phyloP scores from a whole-genome alignment of 2,113 vertebrate species.

The Genyomyrus donnyi region DNA sequence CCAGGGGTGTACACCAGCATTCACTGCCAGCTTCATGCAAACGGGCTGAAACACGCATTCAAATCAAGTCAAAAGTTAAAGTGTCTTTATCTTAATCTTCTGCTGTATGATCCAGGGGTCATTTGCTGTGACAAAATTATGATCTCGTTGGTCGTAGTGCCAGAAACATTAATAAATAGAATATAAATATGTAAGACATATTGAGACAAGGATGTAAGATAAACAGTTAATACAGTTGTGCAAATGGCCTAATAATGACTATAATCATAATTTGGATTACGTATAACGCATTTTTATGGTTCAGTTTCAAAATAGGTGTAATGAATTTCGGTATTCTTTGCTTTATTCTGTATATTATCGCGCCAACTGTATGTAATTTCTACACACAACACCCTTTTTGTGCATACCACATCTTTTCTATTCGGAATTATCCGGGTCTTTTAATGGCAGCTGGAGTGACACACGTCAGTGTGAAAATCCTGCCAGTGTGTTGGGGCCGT shows the following conservation, averaged over 20 bases:
- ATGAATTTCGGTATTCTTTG: background rate
- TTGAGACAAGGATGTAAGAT: background rate
- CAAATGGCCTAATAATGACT: background rate
- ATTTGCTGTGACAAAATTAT: background rate
- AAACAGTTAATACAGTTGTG: background rate
- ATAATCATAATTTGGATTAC: background rate
- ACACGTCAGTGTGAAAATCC: background rate
- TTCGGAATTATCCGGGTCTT: background rate
- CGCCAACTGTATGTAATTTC: background rate
- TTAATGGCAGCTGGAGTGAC: background rate
- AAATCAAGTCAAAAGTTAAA: background rate
- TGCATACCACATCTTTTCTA: background rate
- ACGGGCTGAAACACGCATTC: background rate
- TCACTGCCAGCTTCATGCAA: background rate
- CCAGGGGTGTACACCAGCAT: background rate
- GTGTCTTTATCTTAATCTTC: background rate
- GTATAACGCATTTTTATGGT: background rate
- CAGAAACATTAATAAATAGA: background rate
- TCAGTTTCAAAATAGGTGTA: background rate
- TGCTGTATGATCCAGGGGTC: background rate
- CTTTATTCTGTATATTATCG: background rate
- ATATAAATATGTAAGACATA: background rate
- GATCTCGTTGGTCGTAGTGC: background rate
- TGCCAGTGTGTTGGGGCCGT: background rate
- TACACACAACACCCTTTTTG: background rate